A percentile compares a stretch with the other conserved stretches of the same genome.
Conservation (phyloP, 2,888 invertebrate species). For the Xestia sexstrigata region DNA sequence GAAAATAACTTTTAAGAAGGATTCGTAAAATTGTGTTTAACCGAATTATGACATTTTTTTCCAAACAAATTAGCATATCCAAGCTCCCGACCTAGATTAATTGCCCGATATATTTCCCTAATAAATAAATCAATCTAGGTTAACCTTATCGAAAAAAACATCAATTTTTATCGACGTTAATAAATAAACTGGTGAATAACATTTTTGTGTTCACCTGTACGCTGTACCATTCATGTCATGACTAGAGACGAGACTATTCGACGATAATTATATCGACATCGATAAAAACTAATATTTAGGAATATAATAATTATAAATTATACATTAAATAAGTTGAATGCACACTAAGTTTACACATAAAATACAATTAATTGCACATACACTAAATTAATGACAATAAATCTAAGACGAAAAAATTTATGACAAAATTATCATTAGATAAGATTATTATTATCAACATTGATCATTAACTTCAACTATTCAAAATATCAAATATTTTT, state of each 20-base stretch:
- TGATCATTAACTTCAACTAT: conserved; percentile 75
- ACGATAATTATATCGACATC: conserved; percentile 48
- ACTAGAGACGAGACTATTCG: conserved; percentile 58
- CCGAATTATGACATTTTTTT: conserved; percentile 43
- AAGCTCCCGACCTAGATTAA: conserved; percentile 72
- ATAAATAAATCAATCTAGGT: conserved; percentile 88
- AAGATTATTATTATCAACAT: conserved; percentile 74
- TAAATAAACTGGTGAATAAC: conserved; percentile 24
- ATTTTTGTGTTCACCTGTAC: conserved; percentile 40
- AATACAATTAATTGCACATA: conserved; percentile 88
- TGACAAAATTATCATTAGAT: conserved; percentile 80
- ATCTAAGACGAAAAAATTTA: conserved; percentile 83
- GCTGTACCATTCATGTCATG: conserved; percentile 48
- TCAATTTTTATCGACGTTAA: conserved; percentile 62
- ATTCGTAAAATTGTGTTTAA: conserved; percentile 56
- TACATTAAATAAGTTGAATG: conserved; percentile 82
- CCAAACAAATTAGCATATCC: conserved; percentile 67
- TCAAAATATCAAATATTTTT: conserved; percentile 76
- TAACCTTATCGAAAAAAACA: conserved; percentile 62
- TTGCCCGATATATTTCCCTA: conserved; percentile 85
- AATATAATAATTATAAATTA: conserved; percentile 73
- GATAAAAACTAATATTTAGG: conserved; percentile 62
- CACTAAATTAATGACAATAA: conserved; percentile 85
- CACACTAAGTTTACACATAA: conserved; percentile 84
- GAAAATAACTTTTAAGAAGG: conserved; percentile 60